Evolutionary conservation across 2,113 vertebrate genomes (phyloP).

Genomic region (Campylomormyrus tamandua): DNA sequence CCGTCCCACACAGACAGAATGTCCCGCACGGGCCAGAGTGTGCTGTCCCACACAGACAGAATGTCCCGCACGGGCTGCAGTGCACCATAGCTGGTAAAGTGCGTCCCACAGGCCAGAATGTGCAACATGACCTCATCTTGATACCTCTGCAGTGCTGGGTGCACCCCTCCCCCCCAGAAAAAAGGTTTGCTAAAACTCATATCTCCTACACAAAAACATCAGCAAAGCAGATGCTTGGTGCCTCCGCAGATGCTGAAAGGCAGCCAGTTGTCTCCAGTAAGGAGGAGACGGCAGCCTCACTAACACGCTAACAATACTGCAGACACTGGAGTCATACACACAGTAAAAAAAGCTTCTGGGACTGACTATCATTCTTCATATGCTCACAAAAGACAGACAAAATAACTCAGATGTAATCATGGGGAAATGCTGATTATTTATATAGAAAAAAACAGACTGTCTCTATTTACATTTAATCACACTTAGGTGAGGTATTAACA

Average conservation of each 20-base stretch:
- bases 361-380: neutral
- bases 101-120: fast-evolving
- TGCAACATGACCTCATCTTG: neutral
- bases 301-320: neutral
- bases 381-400: neutral
- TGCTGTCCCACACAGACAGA: neutral
- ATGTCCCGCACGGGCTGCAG: neutral
- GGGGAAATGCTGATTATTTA: neutral
- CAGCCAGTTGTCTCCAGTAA: neutral
- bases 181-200: neutral
- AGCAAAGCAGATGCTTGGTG: neutral
- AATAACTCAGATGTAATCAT: slow-evolving; percentile 26
- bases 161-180: neutral
- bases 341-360: neutral
- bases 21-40: neutral
- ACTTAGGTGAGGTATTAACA: neutral
- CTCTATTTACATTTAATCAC: neutral
- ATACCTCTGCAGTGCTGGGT: neutral
- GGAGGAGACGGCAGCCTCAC: neutral
- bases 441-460: neutral
- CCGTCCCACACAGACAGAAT: neutral
- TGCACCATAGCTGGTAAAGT: neutral
- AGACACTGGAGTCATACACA: neutral
- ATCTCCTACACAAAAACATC: neutral
- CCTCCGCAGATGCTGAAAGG: neutral